These are phyloP conservation scores for Meda fulgida DNA, from an alignment of 2,797 vertebrate species.

Conservation along the genomic window DNA sequence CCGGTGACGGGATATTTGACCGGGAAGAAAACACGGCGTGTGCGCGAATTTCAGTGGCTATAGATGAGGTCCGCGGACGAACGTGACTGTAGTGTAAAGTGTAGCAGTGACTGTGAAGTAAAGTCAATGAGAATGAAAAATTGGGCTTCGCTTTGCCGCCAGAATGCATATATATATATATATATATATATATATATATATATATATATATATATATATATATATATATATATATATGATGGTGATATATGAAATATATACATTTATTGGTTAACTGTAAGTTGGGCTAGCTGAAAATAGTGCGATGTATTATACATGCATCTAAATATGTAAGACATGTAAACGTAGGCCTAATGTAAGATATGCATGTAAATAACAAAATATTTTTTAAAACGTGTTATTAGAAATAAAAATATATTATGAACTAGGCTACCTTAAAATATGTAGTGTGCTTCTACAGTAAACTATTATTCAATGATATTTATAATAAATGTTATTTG, in stretches of 20 bases:
- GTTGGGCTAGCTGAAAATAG: too few relatives aligned
- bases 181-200: neutral
- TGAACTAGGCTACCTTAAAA: neutral
- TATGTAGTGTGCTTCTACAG: too few relatives aligned
- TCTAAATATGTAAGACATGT: neutral
- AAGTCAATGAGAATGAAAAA: conserved; percentile 14
- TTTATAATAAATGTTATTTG: neutral
- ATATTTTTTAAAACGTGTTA: neutral
- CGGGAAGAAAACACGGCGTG: neutral
- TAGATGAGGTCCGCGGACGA: conserved; percentile 17
- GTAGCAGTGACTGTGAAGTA: conserved; percentile 8
- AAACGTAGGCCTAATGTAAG: neutral
- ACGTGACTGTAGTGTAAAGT: conserved; percentile 33
- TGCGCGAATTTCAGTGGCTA: conserved; percentile 1
- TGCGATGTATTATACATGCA: too few relatives aligned
- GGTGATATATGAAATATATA: too few relatives aligned
- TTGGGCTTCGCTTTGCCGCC: conserved; percentile 8
- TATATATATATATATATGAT: too few relatives aligned
- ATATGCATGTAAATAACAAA: neutral
- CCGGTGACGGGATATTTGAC: conserved; percentile 13
- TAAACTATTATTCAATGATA: neutral
- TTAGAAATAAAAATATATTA: neutral
- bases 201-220: too few relatives aligned
- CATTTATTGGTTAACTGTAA: too few relatives aligned
- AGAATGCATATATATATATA: neutral